phyloP scores from a whole-genome alignment of 2,888 invertebrate species.

The Ceriagrion tenellum region DNA sequence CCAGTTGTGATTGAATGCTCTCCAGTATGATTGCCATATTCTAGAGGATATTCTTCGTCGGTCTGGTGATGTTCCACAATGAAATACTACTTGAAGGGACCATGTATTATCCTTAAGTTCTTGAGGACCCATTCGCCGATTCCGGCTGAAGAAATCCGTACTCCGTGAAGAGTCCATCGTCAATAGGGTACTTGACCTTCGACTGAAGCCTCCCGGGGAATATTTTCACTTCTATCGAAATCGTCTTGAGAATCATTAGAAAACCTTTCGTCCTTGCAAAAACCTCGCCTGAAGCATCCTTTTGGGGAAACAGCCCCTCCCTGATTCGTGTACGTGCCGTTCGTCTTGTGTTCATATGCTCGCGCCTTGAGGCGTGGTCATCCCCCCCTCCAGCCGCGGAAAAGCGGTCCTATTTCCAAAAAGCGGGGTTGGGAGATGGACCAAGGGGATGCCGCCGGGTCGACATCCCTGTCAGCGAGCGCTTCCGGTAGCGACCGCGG shows the following conservation, averaged over 20 bases:
- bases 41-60: not conserved
- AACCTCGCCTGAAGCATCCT: not conserved
- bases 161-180: not conserved
- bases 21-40: not conserved
- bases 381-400: constrained; percentile 11
- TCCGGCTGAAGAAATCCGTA: not conserved
- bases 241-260: not conserved
- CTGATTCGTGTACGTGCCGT: not conserved
- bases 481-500: constrained; percentile 30
- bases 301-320: not conserved
- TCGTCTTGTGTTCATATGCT: not conserved
- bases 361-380: constrained; percentile 20
- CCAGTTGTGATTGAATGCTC: not conserved
- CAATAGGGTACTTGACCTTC: not conserved
- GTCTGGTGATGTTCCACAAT: not conserved
- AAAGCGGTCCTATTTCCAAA: not conserved
- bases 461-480: constrained; percentile 32
- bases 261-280: not conserved
- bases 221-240: not conserved
- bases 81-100: not conserved
- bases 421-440: constrained; percentile 34
- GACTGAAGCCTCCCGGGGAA: not conserved
- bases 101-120: not conserved
- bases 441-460: constrained; percentile 34
- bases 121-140: not conserved